Evolutionary conservation across 1,140 invertebrate species (phyloP), one percentile per base, ranked within the genome.

Genomic region (Leptonema lineaticorne): DNA sequence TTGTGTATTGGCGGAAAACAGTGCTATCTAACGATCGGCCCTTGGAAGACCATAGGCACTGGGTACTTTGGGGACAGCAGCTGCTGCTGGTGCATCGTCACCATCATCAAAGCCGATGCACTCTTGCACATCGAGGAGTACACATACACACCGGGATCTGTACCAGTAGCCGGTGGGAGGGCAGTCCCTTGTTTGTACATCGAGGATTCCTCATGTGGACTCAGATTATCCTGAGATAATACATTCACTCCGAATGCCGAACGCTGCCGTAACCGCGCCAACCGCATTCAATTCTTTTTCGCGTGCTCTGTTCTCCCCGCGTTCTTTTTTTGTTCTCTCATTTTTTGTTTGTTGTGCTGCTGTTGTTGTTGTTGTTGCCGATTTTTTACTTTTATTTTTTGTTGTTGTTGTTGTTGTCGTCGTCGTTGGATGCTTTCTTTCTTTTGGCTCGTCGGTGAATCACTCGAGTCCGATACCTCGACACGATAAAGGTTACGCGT

Each of bases 201-300:
- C 24, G 29, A 11, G 58, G 58, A 62, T 62, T 62, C 58, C 28
- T 62, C 58, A 7, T 16, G 22, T 28, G 41, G 29, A 62, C 58
- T 28, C 29, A 62, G 58, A 62, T 62, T 62, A 62, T 62, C 58
- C 58, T 28, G 9, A 26, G 58, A 62, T 62, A 62, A 62, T 62
- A 30, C 58, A 62, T 62, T 62, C 58, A 62, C 28, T 62, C 58
- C 58, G 28, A 62, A 62, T 62, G 28, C 58, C 58, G 48, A 53
- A 26, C 18, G 20, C 18, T 26, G 48, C 18, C 48, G 18, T 11
- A 20, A 9, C 16, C 48, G n/a, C 1, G 48, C n/a, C 37, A n/a
- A 11, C 37, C 11, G 37, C 37, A 41, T 41, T 41, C 37, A 41
- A 41, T 41, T 41, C 37, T 41, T 41, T 9, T 16, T 14, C 9